phyloP scores from a whole-genome alignment of 2,888 invertebrate genomes.

The Stratiomys singularior region DNA sequence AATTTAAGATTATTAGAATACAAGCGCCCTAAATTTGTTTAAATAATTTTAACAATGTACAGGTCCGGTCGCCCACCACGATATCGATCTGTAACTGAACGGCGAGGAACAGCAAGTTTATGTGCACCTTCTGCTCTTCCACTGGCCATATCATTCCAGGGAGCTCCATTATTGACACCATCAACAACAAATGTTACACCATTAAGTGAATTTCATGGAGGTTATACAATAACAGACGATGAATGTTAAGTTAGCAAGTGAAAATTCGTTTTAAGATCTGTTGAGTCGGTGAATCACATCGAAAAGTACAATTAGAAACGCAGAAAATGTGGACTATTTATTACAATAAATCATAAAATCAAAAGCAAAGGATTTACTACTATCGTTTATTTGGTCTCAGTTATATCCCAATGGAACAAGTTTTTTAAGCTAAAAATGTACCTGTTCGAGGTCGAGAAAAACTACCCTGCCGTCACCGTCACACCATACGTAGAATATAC shows the following conservation, averaged over 20 bases:
- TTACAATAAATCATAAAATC: constrained; percentile 17
- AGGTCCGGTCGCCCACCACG: constrained; percentile 78
- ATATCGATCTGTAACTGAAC: constrained; percentile 77
- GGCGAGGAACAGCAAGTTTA: constrained; percentile 75
- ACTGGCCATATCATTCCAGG: constrained; percentile 79
- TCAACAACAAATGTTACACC: constrained; percentile 62
- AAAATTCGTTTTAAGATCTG: not conserved
- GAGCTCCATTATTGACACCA: constrained; percentile 67
- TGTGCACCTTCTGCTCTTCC: constrained; percentile 80
- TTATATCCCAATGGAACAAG: no score
- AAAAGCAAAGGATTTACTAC: not conserved
- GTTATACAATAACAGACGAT: constrained; percentile 53
- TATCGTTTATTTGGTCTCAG: no score
- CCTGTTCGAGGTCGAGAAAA: no score
- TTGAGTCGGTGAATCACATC: constrained; percentile 2
- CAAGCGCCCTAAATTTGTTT: no score
- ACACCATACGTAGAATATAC: no score
- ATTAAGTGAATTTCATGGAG: constrained; percentile 64
- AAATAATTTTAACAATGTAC: no score
- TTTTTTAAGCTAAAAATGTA: no score
- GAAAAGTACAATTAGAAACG: constrained; percentile 20
- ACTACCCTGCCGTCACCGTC: no score
- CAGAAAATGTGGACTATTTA: constrained; percentile 34
- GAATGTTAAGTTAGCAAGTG: constrained; percentile 34
- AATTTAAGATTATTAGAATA: constrained; percentile 5